Conservation (phyloP, 2,888 invertebrate genomes). For the Meteorus cinctellus region DNA sequence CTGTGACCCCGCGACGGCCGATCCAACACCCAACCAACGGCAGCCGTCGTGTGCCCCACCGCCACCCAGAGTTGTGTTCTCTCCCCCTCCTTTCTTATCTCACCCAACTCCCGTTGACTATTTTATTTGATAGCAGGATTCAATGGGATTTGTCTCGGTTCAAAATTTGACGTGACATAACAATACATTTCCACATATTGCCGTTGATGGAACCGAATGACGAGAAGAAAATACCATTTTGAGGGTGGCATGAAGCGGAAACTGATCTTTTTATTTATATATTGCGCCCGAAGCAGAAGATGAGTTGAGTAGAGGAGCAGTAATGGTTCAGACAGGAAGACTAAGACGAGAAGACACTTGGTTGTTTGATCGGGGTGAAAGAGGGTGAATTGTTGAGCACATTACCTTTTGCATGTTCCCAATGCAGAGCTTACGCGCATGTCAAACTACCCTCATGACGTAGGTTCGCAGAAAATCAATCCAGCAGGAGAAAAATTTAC, state of each 20-base stretch:
- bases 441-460: constrained; percentile 61
- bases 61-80: constrained; percentile 42
- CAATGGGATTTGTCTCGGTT: not conserved
- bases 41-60: constrained; percentile 40
- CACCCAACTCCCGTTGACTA: constrained; percentile 8
- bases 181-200: not conserved
- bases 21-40: constrained; percentile 42
- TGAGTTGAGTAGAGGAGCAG: not conserved
- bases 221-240: not conserved
- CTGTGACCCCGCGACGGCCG: constrained; percentile 58
- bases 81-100: constrained; percentile 39
- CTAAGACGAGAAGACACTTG: constrained; percentile 3
- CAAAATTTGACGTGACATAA: not conserved
- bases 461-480: constrained; percentile 64
- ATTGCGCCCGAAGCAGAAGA: not conserved
- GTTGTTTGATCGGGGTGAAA: constrained; percentile 9
- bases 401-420: constrained; percentile 45
- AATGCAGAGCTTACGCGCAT: constrained; percentile 58
- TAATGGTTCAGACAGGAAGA: constrained; percentile 20
- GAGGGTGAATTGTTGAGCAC: constrained; percentile 11
- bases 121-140: constrained; percentile 12
- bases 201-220: not conserved
- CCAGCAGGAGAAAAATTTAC: constrained; percentile 57
- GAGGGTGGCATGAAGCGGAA: not conserved
- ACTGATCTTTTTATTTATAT: not conserved